Percentiles rank a stretch among this genome's conserved stretches.
Evolutionary conservation across 2,797 vertebrate species (phyloP).

Genomic region (Prunella strophiata): DNA sequence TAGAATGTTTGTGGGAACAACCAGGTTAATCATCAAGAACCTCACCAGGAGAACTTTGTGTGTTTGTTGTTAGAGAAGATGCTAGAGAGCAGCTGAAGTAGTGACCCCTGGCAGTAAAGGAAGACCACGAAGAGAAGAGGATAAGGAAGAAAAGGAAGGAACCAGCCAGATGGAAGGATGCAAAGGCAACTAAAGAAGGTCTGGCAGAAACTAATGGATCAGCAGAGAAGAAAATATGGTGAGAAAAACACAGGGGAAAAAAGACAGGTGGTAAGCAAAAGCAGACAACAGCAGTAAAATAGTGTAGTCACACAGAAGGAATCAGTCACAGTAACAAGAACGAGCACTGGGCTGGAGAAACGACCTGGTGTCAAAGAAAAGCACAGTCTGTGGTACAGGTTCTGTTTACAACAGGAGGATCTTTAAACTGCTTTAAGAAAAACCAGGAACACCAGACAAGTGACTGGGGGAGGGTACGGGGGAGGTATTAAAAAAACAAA

Average conservation of each 20-base stretch:
- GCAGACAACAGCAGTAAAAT: background rate
- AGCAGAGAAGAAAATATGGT: background rate
- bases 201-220: background rate
- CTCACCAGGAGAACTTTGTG: background rate
- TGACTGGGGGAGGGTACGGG: accelerated
- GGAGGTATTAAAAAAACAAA: background rate
- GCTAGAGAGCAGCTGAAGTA: background rate
- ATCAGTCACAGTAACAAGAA: background rate
- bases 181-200: background rate
- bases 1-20: background rate
- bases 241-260: background rate
- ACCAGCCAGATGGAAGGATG: background rate
- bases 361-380: background rate
- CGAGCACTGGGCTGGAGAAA: background rate
- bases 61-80: background rate
- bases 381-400: accelerated
- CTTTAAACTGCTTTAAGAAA: background rate
- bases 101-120: background rate
- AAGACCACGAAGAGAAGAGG: background rate
- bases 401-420: background rate
- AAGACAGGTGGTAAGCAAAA: background rate
- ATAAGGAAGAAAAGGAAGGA: background rate
- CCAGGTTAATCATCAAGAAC: background rate
- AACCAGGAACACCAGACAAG: background rate
- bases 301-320: background rate